These are phyloP conservation scores for Drosophila melanica DNA, from an alignment of 1,140 invertebrate species.

Conservation along the genomic window DNA sequence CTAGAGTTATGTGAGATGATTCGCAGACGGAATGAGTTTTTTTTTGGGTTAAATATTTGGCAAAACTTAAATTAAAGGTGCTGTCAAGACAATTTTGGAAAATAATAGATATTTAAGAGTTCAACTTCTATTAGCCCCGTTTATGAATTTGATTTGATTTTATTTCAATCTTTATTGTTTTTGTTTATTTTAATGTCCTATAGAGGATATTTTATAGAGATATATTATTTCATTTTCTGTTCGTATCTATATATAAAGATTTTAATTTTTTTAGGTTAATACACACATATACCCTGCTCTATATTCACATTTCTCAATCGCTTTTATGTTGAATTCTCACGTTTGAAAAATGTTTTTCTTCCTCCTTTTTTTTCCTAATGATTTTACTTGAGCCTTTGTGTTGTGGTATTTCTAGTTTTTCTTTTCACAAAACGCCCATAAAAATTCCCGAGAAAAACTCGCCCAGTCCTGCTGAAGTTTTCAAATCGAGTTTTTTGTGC, in stretches of 20 bases:
- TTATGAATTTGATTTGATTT: no score
- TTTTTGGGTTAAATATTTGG: not conserved
- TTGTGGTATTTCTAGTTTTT: not conserved
- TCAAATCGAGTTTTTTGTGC: not conserved
- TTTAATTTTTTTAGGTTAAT: no score
- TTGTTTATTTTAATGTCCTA: no score
- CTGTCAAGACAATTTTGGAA: not conserved
- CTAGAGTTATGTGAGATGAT: conserved; percentile 34
- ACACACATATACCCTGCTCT: not conserved
- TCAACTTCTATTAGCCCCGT: no score
- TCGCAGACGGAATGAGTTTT: not conserved
- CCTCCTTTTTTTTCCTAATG: not conserved
- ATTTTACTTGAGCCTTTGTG: not conserved
- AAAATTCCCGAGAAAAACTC: not conserved
- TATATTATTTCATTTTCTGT: no score
- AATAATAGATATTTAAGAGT: no score
- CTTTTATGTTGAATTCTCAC: not conserved
- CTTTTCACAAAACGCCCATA: not conserved
- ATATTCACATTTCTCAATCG: not conserved
- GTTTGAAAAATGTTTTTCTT: not conserved
- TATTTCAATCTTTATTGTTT: no score
- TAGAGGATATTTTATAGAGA: no score
- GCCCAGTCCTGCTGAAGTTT: no score
- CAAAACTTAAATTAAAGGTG: not conserved
- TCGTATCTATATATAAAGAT: no score